Percentiles rank a stretch among this genome's conserved stretches.
Conservation (phyloP, 2,113 vertebrate genomes). For the Mesembrinibis cayennensis region DNA sequence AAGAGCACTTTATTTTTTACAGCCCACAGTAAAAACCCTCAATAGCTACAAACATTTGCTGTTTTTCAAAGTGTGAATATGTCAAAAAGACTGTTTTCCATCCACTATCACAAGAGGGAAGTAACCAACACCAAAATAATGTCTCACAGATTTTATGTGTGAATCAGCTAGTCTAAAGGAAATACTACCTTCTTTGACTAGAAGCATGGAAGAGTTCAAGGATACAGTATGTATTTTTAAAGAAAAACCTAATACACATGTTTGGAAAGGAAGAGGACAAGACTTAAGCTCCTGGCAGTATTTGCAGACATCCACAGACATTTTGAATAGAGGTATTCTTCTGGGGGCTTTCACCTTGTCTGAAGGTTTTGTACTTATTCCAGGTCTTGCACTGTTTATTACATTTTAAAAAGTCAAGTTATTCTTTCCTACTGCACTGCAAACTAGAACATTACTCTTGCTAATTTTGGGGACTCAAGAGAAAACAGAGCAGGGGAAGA, state of each 20-base stretch:
- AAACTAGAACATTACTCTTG: constrained; percentile 40
- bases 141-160: constrained; percentile 12
- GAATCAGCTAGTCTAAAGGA: constrained; percentile 51
- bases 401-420: constrained; percentile 55
- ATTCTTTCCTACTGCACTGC: constrained; percentile 56
- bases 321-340: constrained; percentile 67
- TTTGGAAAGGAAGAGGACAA: constrained; percentile 55
- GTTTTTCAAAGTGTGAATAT: background rate
- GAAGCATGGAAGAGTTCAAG: constrained; percentile 9
- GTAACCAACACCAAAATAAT: constrained; percentile 41
- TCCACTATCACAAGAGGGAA: constrained; percentile 11
- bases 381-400: constrained; percentile 51
- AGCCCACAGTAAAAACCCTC: background rate
- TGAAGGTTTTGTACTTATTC: constrained; percentile 57
- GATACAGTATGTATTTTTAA: constrained; percentile 44
- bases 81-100: background rate
- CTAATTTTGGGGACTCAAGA: constrained; percentile 41
- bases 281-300: constrained; percentile 49
- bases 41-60: background rate
- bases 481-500: constrained; percentile 37
- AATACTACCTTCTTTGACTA: constrained; percentile 51
- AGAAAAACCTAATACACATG: constrained; percentile 45
- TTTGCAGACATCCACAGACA: constrained; percentile 60
- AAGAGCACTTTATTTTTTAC: background rate
- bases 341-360: constrained; percentile 63